phyloP scores from a whole-genome alignment of 2,888 invertebrate genomes.

The Tubulanus polymorphus region DNA sequence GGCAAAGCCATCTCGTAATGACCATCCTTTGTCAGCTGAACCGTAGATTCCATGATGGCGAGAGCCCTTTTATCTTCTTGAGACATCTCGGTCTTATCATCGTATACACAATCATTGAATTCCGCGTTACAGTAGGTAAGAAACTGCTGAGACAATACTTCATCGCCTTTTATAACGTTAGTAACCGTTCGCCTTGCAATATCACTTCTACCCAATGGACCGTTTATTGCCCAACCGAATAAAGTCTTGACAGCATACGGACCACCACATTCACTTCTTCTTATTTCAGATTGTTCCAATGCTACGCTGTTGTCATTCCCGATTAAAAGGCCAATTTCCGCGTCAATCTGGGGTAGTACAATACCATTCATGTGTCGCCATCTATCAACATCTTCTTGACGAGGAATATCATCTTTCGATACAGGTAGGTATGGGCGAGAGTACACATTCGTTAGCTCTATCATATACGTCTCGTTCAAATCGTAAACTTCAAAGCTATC shows the following conservation, averaged over 20 bases:
- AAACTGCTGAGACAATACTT: neutral
- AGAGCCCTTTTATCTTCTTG: neutral
- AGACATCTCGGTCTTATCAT: neutral
- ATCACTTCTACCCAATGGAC: neutral
- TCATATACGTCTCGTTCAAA: neutral
- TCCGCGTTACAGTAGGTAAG: neutral
- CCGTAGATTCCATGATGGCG: neutral
- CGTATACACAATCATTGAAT: neutral
- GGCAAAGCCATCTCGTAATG: constrained; percentile 3
- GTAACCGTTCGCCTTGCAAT: neutral
- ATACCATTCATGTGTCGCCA: neutral
- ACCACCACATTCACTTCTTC: neutral
- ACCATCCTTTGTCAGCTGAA: neutral
- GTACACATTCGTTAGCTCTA: neutral
- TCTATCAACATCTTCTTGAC: neutral
- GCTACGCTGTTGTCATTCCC: neutral
- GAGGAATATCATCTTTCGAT: neutral
- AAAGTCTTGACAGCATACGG: neutral
- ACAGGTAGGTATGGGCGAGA: neutral
- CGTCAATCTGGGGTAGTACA: neutral
- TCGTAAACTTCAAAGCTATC: neutral
- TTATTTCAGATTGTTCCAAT: neutral
- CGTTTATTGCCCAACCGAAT: neutral
- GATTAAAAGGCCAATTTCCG: neutral
- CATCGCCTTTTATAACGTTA: neutral